Percentiles rank a stretch among this genome's conserved stretches.
These are phyloP conservation scores for Coenonympha glycerion DNA, from an alignment of 2,888 invertebrate genomes.

Conservation along the genomic window DNA sequence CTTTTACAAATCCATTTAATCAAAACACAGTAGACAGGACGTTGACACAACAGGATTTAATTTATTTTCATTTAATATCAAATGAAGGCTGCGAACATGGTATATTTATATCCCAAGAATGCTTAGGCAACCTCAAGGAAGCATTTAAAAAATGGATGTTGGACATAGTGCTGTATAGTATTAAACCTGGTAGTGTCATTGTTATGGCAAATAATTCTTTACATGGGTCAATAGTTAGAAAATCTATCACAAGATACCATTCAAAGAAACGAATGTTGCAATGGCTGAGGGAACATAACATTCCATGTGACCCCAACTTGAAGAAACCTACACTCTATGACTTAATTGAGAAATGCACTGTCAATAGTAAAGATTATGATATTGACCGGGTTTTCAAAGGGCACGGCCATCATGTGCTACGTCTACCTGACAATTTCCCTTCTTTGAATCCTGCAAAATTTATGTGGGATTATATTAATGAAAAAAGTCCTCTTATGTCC, in stretches of 20 bases:
- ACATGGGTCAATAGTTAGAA: conserved; percentile 29
- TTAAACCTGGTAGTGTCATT: conserved; percentile 38
- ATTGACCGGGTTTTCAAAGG: conserved; percentile 41
- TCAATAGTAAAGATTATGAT: conserved; percentile 27
- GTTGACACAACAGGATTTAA: conserved; percentile 21
- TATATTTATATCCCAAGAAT: conserved; percentile 37
- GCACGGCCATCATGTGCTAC: conserved; percentile 44
- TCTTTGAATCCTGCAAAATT: conserved; percentile 41
- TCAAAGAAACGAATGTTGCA: conserved; percentile 43
- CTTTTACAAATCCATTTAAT: conserved; percentile 34
- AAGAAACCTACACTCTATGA: conserved; percentile 46
- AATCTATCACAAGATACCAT: conserved; percentile 39
- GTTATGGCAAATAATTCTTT: conserved; percentile 41
- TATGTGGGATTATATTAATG: conserved; percentile 38
- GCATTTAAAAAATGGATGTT: conserved; percentile 48
- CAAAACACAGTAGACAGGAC: conserved; percentile 17
- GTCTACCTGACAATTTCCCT: conserved; percentile 39
- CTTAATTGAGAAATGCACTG: conserved; percentile 35
- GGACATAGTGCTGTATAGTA: conserved; percentile 35
- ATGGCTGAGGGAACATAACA: conserved; percentile 40
- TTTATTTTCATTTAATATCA: conserved; percentile 40
- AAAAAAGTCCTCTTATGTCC: neutral
- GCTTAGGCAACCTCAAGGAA: conserved; percentile 33
- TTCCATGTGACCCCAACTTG: conserved; percentile 41
- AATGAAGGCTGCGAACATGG: conserved; percentile 35